Percentiles rank a stretch among this genome's conserved stretches.
These are phyloP conservation scores for Aurelia aurita DNA, from an alignment of 30 jellyfish, hydroid and myxozoan genomes.

Conservation along the genomic window DNA sequence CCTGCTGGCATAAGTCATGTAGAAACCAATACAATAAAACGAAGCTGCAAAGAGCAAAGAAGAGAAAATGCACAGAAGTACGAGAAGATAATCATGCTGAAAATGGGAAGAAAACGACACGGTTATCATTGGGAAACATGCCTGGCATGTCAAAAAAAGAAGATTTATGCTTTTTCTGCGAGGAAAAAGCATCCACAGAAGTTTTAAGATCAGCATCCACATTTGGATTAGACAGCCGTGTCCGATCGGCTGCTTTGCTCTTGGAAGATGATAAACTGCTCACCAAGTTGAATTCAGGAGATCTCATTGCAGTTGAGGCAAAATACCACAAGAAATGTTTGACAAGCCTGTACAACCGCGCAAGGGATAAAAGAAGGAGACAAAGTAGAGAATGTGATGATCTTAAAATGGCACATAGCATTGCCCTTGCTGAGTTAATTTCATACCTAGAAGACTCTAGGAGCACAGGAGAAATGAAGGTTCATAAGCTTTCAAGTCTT, in stretches of 20 bases:
- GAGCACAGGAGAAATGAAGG: conserved; percentile 5
- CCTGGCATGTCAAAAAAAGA: conserved; percentile 48
- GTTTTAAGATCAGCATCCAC: conserved; percentile 37
- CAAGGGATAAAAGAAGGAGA: conserved; percentile 19
- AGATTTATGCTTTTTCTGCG: conserved; percentile 40
- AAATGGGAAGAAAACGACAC: conserved; percentile 24
- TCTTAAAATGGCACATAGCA: conserved; percentile 19
- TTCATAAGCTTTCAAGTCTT: conserved; percentile 17
- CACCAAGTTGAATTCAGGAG: conserved; percentile 29
- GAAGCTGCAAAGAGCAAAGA: conserved; percentile 30
- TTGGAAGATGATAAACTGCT: conserved; percentile 28
- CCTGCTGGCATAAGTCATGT: conserved; percentile 48
- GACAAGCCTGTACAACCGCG: conserved; percentile 23
- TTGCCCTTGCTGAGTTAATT: conserved; percentile 56
- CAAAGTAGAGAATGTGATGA: conserved; percentile 6
- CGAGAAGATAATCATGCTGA: conserved; percentile 12
- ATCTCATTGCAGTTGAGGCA: conserved; percentile 31
- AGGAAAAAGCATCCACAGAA: conserved; percentile 5
- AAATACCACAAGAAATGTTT: conserved; percentile 30
- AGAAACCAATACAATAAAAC: conserved; percentile 43
- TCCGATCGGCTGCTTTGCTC: conserved; percentile 39
- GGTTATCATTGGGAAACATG: conserved; percentile 43
- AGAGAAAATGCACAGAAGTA: conserved; percentile 40
- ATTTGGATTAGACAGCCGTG: conserved; percentile 26
- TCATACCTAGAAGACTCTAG: conserved; percentile 19